Evolutionary conservation across 2,113 vertebrate genomes (phyloP).

Genomic region (Butastur rufipennis): DNA sequence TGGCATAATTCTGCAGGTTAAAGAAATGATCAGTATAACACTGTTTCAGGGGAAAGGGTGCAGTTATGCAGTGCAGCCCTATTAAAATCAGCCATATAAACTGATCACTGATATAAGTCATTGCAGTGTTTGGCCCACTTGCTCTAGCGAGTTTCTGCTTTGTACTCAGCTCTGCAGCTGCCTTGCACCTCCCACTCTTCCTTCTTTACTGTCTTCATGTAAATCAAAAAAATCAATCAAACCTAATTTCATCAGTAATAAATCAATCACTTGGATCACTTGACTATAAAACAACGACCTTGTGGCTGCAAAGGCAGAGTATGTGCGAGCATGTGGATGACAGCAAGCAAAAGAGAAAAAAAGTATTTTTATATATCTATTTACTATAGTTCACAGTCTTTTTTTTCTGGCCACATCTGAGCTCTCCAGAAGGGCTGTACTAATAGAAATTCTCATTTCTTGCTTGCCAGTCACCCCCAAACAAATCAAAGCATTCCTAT

Average conservation of each 20-base stretch:
- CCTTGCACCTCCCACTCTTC: background rate
- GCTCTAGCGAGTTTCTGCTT: background rate
- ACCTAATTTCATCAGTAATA: background rate
- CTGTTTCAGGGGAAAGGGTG: background rate
- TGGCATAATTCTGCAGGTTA: background rate
- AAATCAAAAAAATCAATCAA: slow-evolving; percentile 20
- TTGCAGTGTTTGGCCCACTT: background rate
- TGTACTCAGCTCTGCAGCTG: background rate
- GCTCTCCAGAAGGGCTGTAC: background rate
- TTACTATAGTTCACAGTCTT: background rate
- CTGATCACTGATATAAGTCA: background rate
- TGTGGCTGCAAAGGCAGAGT: background rate
- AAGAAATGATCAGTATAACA: background rate
- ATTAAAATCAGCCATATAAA: background rate
- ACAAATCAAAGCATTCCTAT: background rate
- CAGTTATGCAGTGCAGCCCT: background rate
- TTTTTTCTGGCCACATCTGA: background rate
- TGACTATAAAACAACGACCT: background rate
- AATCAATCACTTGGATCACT: slow-evolving; percentile 9
- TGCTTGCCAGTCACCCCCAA: background rate
- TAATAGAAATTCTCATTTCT: background rate
- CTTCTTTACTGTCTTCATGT: background rate
- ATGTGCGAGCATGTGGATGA: background rate
- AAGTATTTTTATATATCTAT: background rate
- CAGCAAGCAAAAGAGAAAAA: background rate